phyloP scores from a whole-genome alignment of 2,797 vertebrate species.

The Xerus rutilus region DNA sequence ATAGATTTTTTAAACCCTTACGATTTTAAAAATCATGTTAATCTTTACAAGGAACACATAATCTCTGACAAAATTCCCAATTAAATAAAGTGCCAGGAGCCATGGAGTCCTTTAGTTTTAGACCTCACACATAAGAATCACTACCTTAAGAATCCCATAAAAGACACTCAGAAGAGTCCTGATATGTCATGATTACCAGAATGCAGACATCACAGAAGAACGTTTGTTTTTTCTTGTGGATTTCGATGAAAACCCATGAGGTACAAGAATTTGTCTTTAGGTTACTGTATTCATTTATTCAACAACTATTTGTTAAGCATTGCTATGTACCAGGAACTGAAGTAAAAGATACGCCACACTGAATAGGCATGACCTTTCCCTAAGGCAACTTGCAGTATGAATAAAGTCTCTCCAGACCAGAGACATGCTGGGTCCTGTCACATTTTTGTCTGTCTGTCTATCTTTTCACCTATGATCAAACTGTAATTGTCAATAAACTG shows the following conservation, averaged over 20 bases:
- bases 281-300: conserved; percentile 29
- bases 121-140: neutral
- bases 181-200: conserved; percentile 14
- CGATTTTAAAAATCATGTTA: neutral
- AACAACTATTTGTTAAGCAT: conserved; percentile 42
- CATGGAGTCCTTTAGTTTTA: neutral
- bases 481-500: neutral
- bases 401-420: neutral
- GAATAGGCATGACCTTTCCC: neutral
- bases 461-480: neutral
- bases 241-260: conserved; percentile 62
- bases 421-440: neutral
- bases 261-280: neutral
- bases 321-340: conserved; percentile 13
- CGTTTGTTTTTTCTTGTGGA: conserved; percentile 38
- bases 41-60: neutral
- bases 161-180: conserved; percentile 33
- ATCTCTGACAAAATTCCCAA: conserved; percentile 2
- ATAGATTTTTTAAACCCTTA: neutral
- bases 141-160: neutral
- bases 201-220: conserved; percentile 36
- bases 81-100: neutral
- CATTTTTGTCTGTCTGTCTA: too few species aligned
- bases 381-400: neutral
- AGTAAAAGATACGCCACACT: neutral